phyloP scores from a whole-genome alignment of 1,140 invertebrate species.

The Eciton burchellii region DNA sequence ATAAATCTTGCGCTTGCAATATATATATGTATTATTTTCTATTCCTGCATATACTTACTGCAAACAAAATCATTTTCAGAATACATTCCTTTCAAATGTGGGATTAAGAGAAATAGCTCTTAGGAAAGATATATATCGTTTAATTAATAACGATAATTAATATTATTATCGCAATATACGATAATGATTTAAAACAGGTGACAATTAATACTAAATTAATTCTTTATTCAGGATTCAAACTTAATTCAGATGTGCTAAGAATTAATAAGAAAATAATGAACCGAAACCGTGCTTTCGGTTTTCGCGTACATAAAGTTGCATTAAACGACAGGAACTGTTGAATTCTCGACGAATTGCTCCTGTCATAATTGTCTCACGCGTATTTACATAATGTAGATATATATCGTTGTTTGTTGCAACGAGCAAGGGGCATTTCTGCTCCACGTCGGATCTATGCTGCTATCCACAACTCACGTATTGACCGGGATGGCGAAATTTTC shows the following conservation, averaged over 20 bases:
- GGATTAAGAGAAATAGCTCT: too few species aligned
- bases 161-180: too few species aligned
- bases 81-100: too few species aligned
- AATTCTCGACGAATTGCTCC: constrained; percentile 43
- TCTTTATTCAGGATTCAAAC: not conserved
- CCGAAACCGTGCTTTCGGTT: not conserved
- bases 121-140: too few species aligned
- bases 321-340: constrained; percentile 57
- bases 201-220: not conserved
- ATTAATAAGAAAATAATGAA: not conserved
- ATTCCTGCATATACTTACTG: too few species aligned
- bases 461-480: constrained; percentile 22
- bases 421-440: constrained; percentile 15
- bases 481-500: constrained; percentile 25
- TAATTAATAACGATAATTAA: too few species aligned
- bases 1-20: not conserved
- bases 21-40: too few species aligned
- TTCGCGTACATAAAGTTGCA: not conserved
- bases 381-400: constrained; percentile 41
- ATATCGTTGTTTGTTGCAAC: not conserved
- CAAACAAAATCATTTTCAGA: too few species aligned
- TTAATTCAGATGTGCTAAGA: too few species aligned
- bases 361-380: constrained; percentile 50
- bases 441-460: not conserved
- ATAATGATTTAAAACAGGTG: too few species aligned